Percentiles rank a stretch among this genome's conserved stretches.
These are phyloP conservation scores for Hybognathus amarus DNA, from an alignment of 2,797 vertebrate species.

Conservation along the genomic window DNA sequence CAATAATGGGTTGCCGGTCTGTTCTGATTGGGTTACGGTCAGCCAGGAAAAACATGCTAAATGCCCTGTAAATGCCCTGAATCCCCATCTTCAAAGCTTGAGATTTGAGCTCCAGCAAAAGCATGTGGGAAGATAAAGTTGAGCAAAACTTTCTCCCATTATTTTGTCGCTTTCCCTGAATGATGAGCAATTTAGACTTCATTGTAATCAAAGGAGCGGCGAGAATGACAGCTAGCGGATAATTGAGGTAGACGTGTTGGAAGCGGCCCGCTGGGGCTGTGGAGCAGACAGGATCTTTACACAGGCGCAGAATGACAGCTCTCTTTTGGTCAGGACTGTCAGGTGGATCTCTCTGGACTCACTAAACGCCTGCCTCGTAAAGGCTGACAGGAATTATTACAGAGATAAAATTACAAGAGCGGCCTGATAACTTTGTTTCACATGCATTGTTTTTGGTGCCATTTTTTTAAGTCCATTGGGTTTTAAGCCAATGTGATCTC, in stretches of 20 bases:
- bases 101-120: not conserved
- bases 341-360: not conserved
- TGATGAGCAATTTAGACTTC: constrained; percentile 34
- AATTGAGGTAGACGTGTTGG: constrained; percentile 30
- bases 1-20: not conserved
- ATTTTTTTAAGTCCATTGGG: not conserved
- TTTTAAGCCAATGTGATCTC: not conserved
- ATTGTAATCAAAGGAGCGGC: constrained; percentile 19
- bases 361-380: not conserved
- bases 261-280: not conserved
- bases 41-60: not conserved
- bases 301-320: not conserved
- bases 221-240: constrained; percentile 24
- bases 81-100: not conserved
- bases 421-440: constrained; percentile 19
- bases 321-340: constrained; percentile 19
- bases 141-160: not conserved
- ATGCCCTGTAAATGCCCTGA: not conserved
- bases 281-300: not conserved
- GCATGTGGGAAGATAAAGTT: not conserved
- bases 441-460: constrained; percentile 3
- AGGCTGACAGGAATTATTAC: constrained; percentile 40
- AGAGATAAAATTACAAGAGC: constrained; percentile 33
- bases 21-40: not conserved
- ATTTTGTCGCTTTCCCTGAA: not conserved